These are phyloP conservation scores for Erinaceus europaeus DNA, from an alignment of 2,113 vertebrate genomes.

Conservation along the genomic window DNA sequence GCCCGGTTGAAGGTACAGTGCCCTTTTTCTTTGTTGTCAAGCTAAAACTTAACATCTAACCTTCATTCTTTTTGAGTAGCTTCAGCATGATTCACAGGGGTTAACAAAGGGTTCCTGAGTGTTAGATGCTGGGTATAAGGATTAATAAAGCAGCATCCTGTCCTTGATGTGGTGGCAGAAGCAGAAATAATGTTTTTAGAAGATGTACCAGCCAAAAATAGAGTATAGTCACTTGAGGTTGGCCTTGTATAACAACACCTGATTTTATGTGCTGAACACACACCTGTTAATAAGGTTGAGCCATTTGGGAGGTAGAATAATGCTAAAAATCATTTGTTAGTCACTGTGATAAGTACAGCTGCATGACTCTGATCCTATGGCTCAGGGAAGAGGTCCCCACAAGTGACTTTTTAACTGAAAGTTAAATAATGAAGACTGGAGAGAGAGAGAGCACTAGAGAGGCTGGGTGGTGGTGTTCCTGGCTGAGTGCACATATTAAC, in stretches of 20 bases:
- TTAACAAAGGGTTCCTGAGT: not conserved
- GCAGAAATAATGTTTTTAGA: not conserved
- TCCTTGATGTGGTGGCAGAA: not conserved
- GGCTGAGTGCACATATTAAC: too few relatives aligned
- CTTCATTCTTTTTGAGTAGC: not conserved
- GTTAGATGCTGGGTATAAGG: not conserved
- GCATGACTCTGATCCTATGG: not conserved
- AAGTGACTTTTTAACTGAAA: not conserved
- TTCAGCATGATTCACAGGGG: not conserved
- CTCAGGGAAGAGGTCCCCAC: not conserved
- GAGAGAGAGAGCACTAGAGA: not conserved
- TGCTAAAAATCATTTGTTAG: not conserved
- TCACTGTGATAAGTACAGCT: not conserved
- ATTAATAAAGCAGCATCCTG: not conserved
- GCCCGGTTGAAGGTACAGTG: slow-evolving; percentile 85
- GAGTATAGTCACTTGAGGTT: not conserved
- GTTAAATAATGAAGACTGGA: not conserved
- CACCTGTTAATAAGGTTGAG: not conserved
- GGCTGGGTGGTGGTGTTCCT: too few relatives aligned
- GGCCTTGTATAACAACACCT: not conserved
- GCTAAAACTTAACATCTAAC: not conserved
- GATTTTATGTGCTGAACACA: not conserved
- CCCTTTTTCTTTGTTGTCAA: not conserved
- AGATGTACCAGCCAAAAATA: not conserved
- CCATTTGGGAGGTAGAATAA: too few relatives aligned